Percentiles rank a stretch among this genome's conserved stretches.
Evolutionary conservation across 2,113 vertebrate species (phyloP).

Genomic region (Syngnathus floridae): DNA sequence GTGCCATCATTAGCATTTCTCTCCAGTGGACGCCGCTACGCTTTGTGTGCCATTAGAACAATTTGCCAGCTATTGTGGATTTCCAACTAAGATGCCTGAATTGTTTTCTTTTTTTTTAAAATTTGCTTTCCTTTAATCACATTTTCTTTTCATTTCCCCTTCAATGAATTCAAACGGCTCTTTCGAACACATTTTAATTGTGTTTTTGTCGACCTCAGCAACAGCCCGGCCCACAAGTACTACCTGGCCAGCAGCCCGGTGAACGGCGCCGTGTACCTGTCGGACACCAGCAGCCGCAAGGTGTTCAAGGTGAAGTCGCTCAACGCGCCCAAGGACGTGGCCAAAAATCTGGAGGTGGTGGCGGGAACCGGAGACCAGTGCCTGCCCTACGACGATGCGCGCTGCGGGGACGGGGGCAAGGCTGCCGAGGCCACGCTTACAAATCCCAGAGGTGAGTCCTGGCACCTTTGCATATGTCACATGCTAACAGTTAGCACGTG

Average conservation of each 20-base stretch:
- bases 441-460: conserved; percentile 83
- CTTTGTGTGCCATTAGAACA: background rate
- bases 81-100: conserved; percentile 37
- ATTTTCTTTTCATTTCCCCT: conserved; percentile 39
- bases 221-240: conserved; percentile 95
- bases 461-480: too few relatives aligned
- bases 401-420: conserved; percentile 95
- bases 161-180: conserved; percentile 51
- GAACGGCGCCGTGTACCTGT: conserved; percentile 85
- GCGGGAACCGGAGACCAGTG: conserved; percentile 96
- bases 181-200: conserved; percentile 57
- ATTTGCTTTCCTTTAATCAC: conserved; percentile 50
- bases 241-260: conserved; percentile 91
- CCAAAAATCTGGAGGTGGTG: conserved; percentile 90
- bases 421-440: conserved; percentile 90
- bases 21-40: background rate
- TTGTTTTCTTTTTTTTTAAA: conserved; percentile 42
- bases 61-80: background rate
- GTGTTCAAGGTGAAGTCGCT: conserved; percentile 92
- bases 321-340: conserved; percentile 81
- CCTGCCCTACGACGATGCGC: conserved; percentile 91
- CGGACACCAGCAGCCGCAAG: conserved; percentile 91
- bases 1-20: background rate
- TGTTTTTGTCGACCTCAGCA: conserved; percentile 67
- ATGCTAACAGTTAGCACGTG: background rate